These are phyloP conservation scores for Epinotia nisella DNA, from an alignment of 2,888 invertebrate genomes.

Conservation along the genomic window DNA sequence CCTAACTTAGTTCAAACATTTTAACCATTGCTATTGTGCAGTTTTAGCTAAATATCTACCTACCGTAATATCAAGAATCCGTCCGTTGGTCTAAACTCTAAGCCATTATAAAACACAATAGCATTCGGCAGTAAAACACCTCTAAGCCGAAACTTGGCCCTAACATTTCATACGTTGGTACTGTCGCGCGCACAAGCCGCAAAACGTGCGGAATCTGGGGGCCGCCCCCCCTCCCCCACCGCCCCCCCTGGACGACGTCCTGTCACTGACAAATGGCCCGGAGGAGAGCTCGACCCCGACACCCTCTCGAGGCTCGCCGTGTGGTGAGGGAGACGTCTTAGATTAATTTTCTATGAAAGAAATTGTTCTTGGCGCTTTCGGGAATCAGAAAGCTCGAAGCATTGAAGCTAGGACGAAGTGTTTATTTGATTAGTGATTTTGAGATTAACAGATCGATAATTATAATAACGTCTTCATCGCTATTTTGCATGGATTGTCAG, in stretches of 20 bases:
- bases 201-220: slow-evolving; percentile 43
- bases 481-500: too few species aligned
- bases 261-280: slow-evolving; percentile 84
- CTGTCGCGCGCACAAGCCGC: slow-evolving; percentile 60
- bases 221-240: slow-evolving; percentile 7
- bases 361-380: neutral
- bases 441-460: neutral
- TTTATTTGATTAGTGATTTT: neutral
- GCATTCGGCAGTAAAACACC: slow-evolving; percentile 45
- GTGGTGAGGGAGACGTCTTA: slow-evolving; percentile 36
- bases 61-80: neutral
- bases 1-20: too few species aligned
- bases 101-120: neutral
- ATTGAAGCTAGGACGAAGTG: too few species aligned
- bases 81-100: neutral
- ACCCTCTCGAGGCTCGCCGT: slow-evolving; percentile 66
- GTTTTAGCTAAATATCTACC: too few species aligned
- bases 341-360: slow-evolving; percentile 43
- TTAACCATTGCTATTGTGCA: too few species aligned
- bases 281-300: slow-evolving; percentile 79
- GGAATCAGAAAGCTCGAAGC: neutral
- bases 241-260: slow-evolving; percentile 68
- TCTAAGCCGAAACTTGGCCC: slow-evolving; percentile 40
- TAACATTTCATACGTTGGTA: slow-evolving; percentile 48
- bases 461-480: neutral